Evolutionary conservation across 2,888 invertebrate genomes (phyloP).

Genomic region (Plebejus argus): DNA sequence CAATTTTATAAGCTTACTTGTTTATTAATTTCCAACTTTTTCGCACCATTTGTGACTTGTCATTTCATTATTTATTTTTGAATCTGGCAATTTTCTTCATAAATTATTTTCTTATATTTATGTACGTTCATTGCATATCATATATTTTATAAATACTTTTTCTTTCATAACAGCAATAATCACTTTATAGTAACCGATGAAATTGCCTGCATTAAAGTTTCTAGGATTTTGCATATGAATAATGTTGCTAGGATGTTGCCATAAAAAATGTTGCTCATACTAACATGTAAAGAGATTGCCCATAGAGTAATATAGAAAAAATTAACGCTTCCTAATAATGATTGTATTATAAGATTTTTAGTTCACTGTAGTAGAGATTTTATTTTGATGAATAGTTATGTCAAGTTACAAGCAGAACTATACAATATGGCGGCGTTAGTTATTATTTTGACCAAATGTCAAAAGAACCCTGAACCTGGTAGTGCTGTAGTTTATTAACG

Average conservation of each 20-base stretch:
- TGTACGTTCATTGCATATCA: constrained; percentile 34
- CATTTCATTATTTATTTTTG: background rate
- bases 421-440: no score
- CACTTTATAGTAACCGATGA: constrained; percentile 52
- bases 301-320: no score
- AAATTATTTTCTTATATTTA: background rate
- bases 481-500: no score
- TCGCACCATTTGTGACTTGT: background rate
- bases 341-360: no score
- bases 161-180: constrained; percentile 51
- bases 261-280: background rate
- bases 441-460: no score
- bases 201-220: background rate
- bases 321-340: no score
- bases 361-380: no score
- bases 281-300: background rate
- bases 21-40: background rate
- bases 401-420: no score
- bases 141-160: constrained; percentile 28
- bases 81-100: background rate
- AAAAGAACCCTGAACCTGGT: no score
- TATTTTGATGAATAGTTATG: no score
- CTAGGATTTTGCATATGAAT: background rate
- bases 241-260: background rate
- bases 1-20: background rate